Evolutionary conservation across 2,888 invertebrate genomes (phyloP).

Genomic region (Yponomeuta cagnagella): DNA sequence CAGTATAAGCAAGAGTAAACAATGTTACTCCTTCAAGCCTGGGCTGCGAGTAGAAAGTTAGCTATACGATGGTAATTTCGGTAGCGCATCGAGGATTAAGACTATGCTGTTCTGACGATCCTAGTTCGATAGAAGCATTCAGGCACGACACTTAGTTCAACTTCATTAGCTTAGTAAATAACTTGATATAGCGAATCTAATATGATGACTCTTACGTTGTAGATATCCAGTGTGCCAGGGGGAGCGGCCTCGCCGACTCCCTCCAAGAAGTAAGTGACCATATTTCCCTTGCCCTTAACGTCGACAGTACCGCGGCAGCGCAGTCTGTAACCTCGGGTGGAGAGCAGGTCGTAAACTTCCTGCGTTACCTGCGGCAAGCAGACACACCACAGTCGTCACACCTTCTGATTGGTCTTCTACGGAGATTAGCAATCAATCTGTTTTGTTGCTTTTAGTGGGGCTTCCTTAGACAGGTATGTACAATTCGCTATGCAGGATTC

Average conservation of each 20-base stretch:
- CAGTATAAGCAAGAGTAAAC: no score
- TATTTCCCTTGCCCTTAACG: slow-evolving; percentile 96
- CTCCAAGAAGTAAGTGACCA: slow-evolving; percentile 92
- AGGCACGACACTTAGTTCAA: background rate
- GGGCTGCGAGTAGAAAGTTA: no score
- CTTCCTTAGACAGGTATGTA: background rate
- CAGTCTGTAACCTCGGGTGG: slow-evolving; percentile 84
- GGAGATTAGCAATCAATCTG: no score
- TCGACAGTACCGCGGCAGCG: slow-evolving; percentile 91
- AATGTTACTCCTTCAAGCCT: no score
- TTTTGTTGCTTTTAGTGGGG: no score
- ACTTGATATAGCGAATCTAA: no score
- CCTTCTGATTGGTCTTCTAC: no score
- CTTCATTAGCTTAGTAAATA: background rate
- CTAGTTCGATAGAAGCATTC: no score
- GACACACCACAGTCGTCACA: background rate
- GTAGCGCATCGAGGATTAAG: no score
- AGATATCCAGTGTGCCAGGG: slow-evolving; percentile 36
- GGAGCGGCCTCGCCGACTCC: slow-evolving; percentile 49
- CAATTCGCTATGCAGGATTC: background rate
- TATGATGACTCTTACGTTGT: slow-evolving; percentile 35
- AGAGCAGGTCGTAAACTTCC: slow-evolving; percentile 89
- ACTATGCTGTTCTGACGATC: no score
- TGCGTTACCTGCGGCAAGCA: slow-evolving; percentile 83
- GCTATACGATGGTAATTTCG: no score